These are phyloP conservation scores for Apis florea DNA, from an alignment of 1,140 invertebrate species.

Conservation along the genomic window DNA sequence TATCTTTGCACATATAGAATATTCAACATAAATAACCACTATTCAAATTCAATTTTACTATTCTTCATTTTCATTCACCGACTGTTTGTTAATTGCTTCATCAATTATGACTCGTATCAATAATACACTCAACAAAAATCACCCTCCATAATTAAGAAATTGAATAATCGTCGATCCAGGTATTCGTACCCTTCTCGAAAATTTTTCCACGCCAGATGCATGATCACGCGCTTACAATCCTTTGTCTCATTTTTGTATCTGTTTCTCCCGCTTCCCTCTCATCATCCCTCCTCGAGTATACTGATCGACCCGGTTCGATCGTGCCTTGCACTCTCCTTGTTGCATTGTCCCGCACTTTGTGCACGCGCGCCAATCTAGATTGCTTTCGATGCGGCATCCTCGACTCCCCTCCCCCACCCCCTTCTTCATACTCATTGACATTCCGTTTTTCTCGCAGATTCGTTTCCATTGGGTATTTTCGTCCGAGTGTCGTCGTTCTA, in stretches of 20 bases:
- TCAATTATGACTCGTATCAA: too few species aligned
- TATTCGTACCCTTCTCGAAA: background rate
- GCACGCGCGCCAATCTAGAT: constrained; percentile 35
- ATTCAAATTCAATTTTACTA: too few species aligned
- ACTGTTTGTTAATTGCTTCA: too few species aligned
- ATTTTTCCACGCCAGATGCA: background rate
- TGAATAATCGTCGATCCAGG: too few species aligned
- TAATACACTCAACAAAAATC: too few species aligned
- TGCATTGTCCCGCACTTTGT: constrained; percentile 43
- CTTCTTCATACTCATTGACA: background rate
- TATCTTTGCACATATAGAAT: too few species aligned
- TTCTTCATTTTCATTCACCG: too few species aligned
- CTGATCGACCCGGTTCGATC: constrained; percentile 1
- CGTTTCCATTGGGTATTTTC: constrained; percentile 22
- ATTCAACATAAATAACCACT: too few species aligned
- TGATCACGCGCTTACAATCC: background rate
- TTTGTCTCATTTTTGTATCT: constrained; percentile 24
- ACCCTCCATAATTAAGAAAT: too few species aligned
- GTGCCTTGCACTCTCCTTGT: constrained; percentile 30
- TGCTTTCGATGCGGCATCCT: constrained; percentile 24
- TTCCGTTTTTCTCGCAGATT: constrained; percentile 21
- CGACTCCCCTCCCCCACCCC: too few species aligned
- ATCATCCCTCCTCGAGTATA: background rate
- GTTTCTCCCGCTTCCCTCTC: constrained; percentile 11
- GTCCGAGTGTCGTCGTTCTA: constrained; percentile 1